Conservation (phyloP, 2,888 invertebrate species). For the Drosophila tripunctata region DNA sequence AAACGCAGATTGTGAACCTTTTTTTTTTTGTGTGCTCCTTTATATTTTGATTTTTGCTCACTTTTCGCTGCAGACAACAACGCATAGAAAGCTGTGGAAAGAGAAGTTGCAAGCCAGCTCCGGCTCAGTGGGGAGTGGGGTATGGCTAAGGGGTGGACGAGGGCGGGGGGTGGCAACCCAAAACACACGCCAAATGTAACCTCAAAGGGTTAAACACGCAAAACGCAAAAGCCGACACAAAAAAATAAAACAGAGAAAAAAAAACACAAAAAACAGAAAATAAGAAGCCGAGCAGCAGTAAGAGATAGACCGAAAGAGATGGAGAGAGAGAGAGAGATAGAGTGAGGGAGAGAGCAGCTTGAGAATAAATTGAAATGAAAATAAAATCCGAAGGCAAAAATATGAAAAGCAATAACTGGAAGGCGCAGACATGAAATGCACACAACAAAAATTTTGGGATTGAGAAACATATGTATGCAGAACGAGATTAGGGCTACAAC, state of each 20-base stretch:
- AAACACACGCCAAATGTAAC: conserved; percentile 80
- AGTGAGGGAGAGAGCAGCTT: not conserved
- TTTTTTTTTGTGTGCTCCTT: conserved; percentile 40
- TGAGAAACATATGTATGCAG: conserved; percentile 27
- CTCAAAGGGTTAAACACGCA: conserved; percentile 81
- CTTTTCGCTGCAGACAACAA: conserved; percentile 61
- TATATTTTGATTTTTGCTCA: conserved; percentile 49
- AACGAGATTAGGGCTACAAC: not conserved
- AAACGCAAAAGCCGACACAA: conserved; percentile 76
- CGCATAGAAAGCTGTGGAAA: conserved; percentile 24
- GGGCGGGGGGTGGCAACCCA: conserved; percentile 20
- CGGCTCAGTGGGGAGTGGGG: not conserved
- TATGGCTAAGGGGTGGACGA: not conserved
- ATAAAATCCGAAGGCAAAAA: conserved; percentile 60
- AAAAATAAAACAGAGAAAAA: too few species aligned
- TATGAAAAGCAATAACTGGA: conserved; percentile 74
- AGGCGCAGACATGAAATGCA: conserved; percentile 43
- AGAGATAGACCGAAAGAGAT: not conserved
- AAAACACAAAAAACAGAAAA: too few species aligned
- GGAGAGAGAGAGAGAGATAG: not conserved
- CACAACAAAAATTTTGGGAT: conserved; percentile 9
- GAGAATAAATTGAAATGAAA: conserved; percentile 39
- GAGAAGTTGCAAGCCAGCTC: conserved; percentile 18
- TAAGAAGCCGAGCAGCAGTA: conserved; percentile 23
- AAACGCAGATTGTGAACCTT: conserved; percentile 73